These are phyloP conservation scores for Alloplasta piceator DNA, from an alignment of 2,888 invertebrate species.

Conservation along the genomic window DNA sequence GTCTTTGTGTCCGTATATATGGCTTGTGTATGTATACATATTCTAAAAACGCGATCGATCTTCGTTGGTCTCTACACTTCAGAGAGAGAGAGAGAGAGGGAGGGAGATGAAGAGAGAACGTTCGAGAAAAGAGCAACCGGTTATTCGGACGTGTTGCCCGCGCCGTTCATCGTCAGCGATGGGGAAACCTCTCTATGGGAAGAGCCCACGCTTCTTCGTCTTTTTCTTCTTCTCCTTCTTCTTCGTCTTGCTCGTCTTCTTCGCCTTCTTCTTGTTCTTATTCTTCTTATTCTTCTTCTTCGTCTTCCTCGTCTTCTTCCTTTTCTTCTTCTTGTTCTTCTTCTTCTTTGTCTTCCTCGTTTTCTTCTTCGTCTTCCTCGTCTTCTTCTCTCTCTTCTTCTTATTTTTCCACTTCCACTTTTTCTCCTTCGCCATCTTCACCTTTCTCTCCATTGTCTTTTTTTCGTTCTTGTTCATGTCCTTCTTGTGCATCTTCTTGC, in stretches of 20 bases:
- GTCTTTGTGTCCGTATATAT: conserved; percentile 9
- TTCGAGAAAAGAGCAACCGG: conserved; percentile 66
- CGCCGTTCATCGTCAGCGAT: conserved; percentile 22
- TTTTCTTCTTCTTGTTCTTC: not conserved
- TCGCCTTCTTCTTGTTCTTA: no score
- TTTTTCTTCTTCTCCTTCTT: conserved; percentile 31
- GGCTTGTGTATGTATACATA: conserved; percentile 32
- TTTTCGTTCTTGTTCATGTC: no score
- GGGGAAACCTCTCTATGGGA: conserved; percentile 46
- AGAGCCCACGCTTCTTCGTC: conserved; percentile 56
- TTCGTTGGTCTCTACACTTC: conserved; percentile 47
- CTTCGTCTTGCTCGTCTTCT: conserved; percentile 6
- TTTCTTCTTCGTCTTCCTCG: no score
- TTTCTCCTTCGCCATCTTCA: conserved; percentile 14
- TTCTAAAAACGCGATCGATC: conserved; percentile 63
- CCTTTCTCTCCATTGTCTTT: conserved; percentile 34
- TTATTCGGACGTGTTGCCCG: conserved; percentile 58
- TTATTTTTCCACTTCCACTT: not conserved
- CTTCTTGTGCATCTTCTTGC: not conserved
- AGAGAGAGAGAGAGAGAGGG: no score
- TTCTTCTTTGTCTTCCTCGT: not conserved
- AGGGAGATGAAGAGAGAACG: not conserved
- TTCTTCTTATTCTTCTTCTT: conserved; percentile 26
- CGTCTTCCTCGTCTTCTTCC: conserved; percentile 14
- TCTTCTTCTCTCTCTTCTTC: conserved; percentile 26